Evolutionary conservation across 2,797 vertebrate species (phyloP).

Genomic region (Neosilurus hyrtlii): DNA sequence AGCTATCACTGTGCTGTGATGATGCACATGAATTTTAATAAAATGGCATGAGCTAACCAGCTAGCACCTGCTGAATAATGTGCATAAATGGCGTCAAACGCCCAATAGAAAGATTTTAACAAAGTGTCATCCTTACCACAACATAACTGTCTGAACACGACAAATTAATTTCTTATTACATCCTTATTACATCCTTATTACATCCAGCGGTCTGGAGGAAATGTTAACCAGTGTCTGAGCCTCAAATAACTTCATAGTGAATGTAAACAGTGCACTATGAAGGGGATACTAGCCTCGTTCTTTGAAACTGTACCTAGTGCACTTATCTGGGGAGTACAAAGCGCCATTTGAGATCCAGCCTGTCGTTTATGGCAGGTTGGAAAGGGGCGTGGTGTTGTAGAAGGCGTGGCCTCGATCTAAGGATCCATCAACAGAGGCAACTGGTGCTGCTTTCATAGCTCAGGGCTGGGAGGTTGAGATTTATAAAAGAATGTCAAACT

Average conservation of each 20-base stretch:
- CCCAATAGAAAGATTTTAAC: background rate
- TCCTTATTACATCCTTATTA: constrained; percentile 18
- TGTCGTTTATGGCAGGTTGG: too few species aligned
- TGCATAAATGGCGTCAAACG: background rate
- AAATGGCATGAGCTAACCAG: background rate
- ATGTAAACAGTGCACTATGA: constrained; percentile 1
- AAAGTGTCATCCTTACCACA: constrained; percentile 30
- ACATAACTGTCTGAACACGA: background rate
- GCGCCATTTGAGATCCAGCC: background rate
- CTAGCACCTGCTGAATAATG: background rate
- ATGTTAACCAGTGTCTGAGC: background rate
- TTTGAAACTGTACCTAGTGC: background rate
- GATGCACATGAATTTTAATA: background rate
- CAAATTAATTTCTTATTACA: constrained; percentile 4
- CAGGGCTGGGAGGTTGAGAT: too few species aligned
- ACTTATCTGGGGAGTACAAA: background rate
- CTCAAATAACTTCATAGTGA: background rate
- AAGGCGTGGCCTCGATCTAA: background rate
- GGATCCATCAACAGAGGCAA: too few species aligned
- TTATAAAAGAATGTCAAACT: too few species aligned
- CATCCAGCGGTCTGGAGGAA: background rate
- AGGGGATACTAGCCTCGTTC: background rate
- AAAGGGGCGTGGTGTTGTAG: background rate
- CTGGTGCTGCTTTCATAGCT: too few species aligned
- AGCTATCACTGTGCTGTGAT: background rate